Percentiles rank a stretch among this genome's conserved stretches.
Evolutionary conservation across 2,113 vertebrate species (phyloP).

Genomic region (Caretta caretta): DNA sequence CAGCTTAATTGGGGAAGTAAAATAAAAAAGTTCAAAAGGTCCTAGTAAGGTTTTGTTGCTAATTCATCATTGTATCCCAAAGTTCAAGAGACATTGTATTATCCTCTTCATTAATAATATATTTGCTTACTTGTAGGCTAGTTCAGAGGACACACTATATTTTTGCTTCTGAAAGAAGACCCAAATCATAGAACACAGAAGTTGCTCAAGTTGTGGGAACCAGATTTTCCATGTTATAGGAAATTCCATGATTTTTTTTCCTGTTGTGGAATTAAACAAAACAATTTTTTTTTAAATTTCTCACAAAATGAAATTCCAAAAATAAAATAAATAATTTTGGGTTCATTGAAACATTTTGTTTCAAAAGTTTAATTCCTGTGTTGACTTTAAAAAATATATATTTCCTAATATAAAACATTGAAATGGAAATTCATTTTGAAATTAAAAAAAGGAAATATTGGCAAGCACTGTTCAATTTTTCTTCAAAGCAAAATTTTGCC

Average conservation of each 20-base stretch:
- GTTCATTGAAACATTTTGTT: background rate
- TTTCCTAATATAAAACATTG: background rate
- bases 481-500: background rate
- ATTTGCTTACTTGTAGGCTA: background rate
- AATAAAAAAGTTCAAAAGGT: background rate
- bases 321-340: background rate
- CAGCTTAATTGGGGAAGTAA: background rate
- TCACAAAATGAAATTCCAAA: background rate
- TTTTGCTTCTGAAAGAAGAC: background rate
- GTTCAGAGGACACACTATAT: background rate
- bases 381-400: background rate
- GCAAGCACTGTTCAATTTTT: background rate
- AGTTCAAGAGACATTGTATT: background rate
- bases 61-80: background rate
- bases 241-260: background rate
- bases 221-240: background rate
- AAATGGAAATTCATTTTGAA: background rate
- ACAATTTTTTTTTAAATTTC: background rate
- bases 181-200: background rate
- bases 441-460: background rate
- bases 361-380: background rate
- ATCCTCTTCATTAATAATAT: background rate
- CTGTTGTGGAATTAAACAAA: background rate
- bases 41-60: background rate
- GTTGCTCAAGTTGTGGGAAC: background rate